Evolutionary conservation across 2,797 vertebrate species (phyloP).

Genomic region (Tarsius wallacei): DNA sequence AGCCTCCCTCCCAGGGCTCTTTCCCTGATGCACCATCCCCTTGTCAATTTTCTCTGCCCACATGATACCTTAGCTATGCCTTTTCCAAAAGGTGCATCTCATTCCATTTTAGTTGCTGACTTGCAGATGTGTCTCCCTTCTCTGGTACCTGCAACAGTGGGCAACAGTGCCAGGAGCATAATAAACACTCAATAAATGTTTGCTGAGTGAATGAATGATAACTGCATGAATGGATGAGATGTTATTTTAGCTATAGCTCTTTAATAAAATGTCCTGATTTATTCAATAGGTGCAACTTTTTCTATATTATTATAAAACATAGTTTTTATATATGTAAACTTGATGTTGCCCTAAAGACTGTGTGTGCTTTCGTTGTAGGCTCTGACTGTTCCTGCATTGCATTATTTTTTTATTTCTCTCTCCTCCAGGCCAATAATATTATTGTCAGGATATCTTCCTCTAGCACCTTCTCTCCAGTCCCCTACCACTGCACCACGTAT

Average conservation of each 20-base stretch:
- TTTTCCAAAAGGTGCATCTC: background rate
- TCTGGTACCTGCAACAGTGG: background rate
- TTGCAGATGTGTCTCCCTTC: background rate
- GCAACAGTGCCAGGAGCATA: background rate
- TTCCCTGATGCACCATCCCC: background rate
- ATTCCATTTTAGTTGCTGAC: background rate
- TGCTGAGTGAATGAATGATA: background rate
- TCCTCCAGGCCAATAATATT: background rate
- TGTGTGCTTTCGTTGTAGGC: conserved; percentile 4
- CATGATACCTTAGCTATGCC: background rate
- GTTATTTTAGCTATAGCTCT: background rate
- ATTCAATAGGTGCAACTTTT: conserved; percentile 1
- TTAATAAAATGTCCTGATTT: conserved; percentile 36
- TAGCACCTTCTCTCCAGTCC: background rate
- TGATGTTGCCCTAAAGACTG: background rate
- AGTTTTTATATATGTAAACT: background rate
- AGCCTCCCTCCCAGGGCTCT: background rate
- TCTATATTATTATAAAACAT: conserved; percentile 33
- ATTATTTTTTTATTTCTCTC: background rate
- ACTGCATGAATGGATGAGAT: background rate
- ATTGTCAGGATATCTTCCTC: background rate
- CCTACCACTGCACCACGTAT: background rate
- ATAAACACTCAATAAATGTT: background rate
- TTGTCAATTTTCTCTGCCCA: background rate
- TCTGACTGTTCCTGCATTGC: background rate